phyloP scores from a whole-genome alignment of 2,113 vertebrate species.

The Chionis minor region DNA sequence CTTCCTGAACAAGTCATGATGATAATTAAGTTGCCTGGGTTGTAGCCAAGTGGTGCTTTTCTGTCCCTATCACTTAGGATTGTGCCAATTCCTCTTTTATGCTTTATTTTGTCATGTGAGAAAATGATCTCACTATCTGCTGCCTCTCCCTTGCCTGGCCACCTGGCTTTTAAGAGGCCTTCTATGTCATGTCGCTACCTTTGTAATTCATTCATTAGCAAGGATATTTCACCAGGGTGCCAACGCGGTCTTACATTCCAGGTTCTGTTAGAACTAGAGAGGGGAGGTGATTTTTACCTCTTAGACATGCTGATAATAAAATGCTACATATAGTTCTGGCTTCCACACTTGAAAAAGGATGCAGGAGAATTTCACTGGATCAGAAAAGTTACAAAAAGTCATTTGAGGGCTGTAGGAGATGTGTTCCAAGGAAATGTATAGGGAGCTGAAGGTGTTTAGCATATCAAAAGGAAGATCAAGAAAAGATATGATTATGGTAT shows the following conservation, averaged over 20 bases:
- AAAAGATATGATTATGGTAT: constrained; percentile 37
- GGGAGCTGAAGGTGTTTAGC: constrained; percentile 38
- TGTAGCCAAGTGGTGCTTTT: constrained; percentile 70
- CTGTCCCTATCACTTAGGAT: constrained; percentile 71
- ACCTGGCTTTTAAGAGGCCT: constrained; percentile 65
- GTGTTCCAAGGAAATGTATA: constrained; percentile 47
- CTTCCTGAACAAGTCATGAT: constrained; percentile 54
- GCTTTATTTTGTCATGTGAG: constrained; percentile 67
- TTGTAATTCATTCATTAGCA: constrained; percentile 68
- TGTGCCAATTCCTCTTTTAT: constrained; percentile 64
- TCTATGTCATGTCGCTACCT: constrained; percentile 56
- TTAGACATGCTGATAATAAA: constrained; percentile 64
- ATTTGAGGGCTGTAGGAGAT: constrained; percentile 58
- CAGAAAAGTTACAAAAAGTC: constrained; percentile 69
- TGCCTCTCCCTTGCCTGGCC: constrained; percentile 62
- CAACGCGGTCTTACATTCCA: constrained; percentile 49
- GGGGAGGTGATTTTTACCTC: constrained; percentile 60
- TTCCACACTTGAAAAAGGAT: constrained; percentile 49
- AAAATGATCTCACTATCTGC: constrained; percentile 57
- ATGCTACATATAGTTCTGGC: constrained; percentile 55
- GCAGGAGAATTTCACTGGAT: constrained; percentile 57
- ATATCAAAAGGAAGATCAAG: constrained; percentile 65
- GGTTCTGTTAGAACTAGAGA: constrained; percentile 65
- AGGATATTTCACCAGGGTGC: constrained; percentile 67
- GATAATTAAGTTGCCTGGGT: constrained; percentile 68